These are phyloP conservation scores for Porites divaricata DNA, from an alignment of 92 coral and sea anemone species.

Conservation along the genomic window DNA sequence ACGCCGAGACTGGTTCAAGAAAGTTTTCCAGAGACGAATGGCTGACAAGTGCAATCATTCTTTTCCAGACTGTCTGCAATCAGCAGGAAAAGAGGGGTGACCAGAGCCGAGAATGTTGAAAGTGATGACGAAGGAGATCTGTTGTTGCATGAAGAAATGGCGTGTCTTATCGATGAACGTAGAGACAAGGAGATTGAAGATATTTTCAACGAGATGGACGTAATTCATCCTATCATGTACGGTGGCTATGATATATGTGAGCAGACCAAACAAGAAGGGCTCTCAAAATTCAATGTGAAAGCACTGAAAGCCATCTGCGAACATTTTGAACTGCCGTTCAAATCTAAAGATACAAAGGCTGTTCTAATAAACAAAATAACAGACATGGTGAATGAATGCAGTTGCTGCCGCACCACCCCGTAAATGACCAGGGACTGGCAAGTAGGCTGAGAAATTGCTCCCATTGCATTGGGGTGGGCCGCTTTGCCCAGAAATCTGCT, in stretches of 20 bases:
- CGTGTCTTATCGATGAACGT: neutral
- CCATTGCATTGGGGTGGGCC: no score
- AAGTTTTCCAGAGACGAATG: conserved; percentile 53
- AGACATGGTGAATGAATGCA: conserved; percentile 24
- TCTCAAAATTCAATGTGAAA: neutral
- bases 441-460: no score
- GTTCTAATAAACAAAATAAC: conserved; percentile 4
- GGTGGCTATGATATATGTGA: conserved; percentile 66
- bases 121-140: conserved; percentile 12
- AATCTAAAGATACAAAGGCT: neutral
- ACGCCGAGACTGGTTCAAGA: conserved; percentile 52
- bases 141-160: neutral
- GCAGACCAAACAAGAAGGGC: conserved; percentile 7
- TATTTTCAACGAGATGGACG: conserved; percentile 30
- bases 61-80: neutral
- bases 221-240: conserved; percentile 56
- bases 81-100: neutral
- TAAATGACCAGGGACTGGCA: no score
- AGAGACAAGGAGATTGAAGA: conserved; percentile 16
- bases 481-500: no score
- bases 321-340: conserved; percentile 1
- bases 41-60: conserved; percentile 26
- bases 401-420: neutral
- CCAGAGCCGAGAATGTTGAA: neutral
- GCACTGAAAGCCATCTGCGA: conserved; percentile 19